Evolutionary conservation across 2,797 vertebrate species (phyloP), one percentile per base, ranked within the genome.

Genomic region (Falco cherrug): DNA sequence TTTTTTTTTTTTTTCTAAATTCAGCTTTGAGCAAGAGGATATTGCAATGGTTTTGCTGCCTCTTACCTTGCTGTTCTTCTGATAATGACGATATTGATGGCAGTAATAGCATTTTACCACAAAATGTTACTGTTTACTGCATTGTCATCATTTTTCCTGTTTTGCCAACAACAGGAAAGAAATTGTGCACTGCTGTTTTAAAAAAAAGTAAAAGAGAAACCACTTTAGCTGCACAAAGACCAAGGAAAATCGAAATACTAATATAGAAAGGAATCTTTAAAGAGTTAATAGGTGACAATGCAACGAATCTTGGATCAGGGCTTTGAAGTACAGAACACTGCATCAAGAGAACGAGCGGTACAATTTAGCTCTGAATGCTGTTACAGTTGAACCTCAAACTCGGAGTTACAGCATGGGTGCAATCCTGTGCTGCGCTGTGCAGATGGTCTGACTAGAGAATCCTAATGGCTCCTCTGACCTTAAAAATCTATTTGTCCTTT

Each of bases 81-180:
- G 68, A 68, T 80, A 94, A 90, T 64, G 68, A 80, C 48, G 74
- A 65, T 83, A 91, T 26, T 84, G 87, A 86, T 16, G 35, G 24
- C 71, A 83, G 71, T 92, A 93, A 95, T 39, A 87, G 57, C 50
- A 69, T 87, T 87, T 94, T 81, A 94, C 91, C 73, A 87, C 84
- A 91, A 85, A 96, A 75, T 45, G 19, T 70, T 93, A 35, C 61
- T 79, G 41, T 76, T 95, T 87, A 50, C 48, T 77, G n/a, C 6
- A 5, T 28, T 70, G 82, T 47, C 84, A 89, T 74, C 4, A 63
- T 82, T 90, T 70, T 76, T 82, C 19, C 56, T 57, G 25, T 63
- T 93, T 68, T 85, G 76, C 13, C 48, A 87, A 90, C 37, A 94
- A 33, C 39, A 83, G 39, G 25, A 63, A 89, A 90, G n/a, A 89